These are phyloP conservation scores for Sipunculus nudus DNA, from an alignment of 2,888 invertebrate species.

Conservation along the genomic window DNA sequence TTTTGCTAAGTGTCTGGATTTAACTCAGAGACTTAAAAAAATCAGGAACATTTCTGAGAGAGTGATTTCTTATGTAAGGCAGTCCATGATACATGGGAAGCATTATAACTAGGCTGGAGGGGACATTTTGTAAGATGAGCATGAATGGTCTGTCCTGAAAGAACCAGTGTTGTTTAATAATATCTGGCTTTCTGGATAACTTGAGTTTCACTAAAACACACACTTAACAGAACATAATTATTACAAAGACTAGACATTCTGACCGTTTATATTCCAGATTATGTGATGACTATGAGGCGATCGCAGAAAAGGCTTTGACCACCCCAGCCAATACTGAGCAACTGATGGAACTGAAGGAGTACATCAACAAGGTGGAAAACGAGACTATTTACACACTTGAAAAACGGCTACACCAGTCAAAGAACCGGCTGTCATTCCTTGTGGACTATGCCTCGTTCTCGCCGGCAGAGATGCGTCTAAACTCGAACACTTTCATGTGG, in stretches of 20 bases:
- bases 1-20: too few species aligned
- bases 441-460: conserved; percentile 83
- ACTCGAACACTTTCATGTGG: conserved; percentile 89
- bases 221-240: background rate
- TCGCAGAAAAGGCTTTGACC: conserved; percentile 80
- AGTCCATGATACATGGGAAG: too few species aligned
- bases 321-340: conserved; percentile 86
- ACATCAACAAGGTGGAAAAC: conserved; percentile 79
- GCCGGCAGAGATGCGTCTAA: conserved; percentile 86
- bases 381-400: conserved; percentile 79
- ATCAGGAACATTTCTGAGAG: too few species aligned
- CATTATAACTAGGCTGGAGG: too few species aligned
- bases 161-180: too few species aligned
- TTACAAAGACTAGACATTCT: conserved; percentile 1
- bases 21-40: too few species aligned
- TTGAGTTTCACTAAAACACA: too few species aligned
- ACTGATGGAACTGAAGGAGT: conserved; percentile 83
- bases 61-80: too few species aligned
- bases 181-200: too few species aligned
- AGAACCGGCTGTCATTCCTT: conserved; percentile 77
- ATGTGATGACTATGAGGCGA: conserved; percentile 83
- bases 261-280: conserved; percentile 70
- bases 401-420: conserved; percentile 73
- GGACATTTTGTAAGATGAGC: too few species aligned
- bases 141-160: too few species aligned